Conservation (phyloP, 37 sponge, comb jelly and placozoan genomes). For the Petrosia ficiformis region DNA sequence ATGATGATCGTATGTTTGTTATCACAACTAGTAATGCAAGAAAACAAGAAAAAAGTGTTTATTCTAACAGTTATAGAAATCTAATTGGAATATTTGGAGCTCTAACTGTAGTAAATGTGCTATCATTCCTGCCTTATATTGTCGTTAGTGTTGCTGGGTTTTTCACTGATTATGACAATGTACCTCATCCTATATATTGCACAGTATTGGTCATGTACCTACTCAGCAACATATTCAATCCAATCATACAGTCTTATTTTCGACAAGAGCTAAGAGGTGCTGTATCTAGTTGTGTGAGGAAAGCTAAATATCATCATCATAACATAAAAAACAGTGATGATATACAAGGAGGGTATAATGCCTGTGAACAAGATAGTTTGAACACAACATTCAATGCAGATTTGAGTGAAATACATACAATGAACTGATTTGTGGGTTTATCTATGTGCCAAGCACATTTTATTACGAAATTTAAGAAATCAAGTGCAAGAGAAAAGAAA, state of each 20-base stretch:
- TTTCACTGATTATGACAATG: background rate
- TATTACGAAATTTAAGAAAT: too few species aligned
- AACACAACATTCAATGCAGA: too few species aligned
- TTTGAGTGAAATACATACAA: too few species aligned
- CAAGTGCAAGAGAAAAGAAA: too few species aligned
- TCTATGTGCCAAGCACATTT: too few species aligned
- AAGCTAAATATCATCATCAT: too few species aligned
- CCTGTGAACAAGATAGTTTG: too few species aligned
- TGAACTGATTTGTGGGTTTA: too few species aligned
- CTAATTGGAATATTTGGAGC: constrained; percentile 25
- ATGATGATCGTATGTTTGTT: too few species aligned
- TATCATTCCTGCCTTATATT: constrained; percentile 12
- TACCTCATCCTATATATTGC: constrained; percentile 2
- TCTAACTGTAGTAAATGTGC: constrained; percentile 10
- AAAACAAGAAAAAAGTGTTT: background rate
- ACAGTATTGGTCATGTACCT: constrained; percentile 10
- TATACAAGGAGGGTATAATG: too few species aligned
- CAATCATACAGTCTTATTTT: constrained; percentile 37
- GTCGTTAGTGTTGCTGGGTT: background rate
- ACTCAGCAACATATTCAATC: constrained; percentile 25
- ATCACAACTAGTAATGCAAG: background rate
- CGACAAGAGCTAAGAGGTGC: constrained; percentile 14
- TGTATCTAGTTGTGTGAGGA: too few species aligned
- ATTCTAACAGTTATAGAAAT: background rate
- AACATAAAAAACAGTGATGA: too few species aligned